phyloP scores from a whole-genome alignment of 92 coral and sea anemone genomes.

The Epizoanthus illoricatus region DNA sequence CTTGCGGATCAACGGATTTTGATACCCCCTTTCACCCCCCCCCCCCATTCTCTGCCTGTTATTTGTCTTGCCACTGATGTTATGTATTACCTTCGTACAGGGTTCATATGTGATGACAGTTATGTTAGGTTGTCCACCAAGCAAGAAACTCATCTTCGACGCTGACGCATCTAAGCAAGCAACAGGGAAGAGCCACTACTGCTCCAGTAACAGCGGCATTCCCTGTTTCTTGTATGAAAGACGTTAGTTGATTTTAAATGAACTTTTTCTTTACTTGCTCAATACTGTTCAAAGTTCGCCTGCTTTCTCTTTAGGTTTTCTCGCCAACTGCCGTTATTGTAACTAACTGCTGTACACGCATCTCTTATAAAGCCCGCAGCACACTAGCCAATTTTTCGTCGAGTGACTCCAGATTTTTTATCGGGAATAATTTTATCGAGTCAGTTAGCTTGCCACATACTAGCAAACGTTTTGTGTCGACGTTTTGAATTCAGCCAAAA shows the following conservation, averaged over 20 bases:
- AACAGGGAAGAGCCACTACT: constrained; percentile 68
- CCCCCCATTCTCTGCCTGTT: not conserved
- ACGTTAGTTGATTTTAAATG: constrained; percentile 44
- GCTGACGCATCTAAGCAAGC: constrained; percentile 63
- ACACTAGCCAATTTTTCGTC: too few relatives aligned
- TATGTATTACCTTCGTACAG: constrained; percentile 31
- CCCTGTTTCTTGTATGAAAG: constrained; percentile 83
- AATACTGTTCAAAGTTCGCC: not conserved
- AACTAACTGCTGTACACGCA: too few relatives aligned
- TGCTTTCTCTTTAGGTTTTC: too few relatives aligned
- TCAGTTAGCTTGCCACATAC: too few relatives aligned
- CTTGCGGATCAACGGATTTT: too few relatives aligned
- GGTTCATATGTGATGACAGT: constrained; percentile 77
- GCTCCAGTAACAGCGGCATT: constrained; percentile 59
- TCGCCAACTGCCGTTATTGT: too few relatives aligned
- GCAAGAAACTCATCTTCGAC: constrained; percentile 74
- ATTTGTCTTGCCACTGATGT: not conserved
- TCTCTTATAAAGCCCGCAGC: too few relatives aligned
- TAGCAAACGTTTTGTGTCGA: too few relatives aligned
- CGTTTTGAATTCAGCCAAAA: too few relatives aligned
- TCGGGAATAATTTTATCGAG: too few relatives aligned
- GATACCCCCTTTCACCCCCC: too few relatives aligned
- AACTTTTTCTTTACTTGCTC: not conserved
- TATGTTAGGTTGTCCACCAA: constrained; percentile 89
- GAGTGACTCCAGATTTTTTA: too few relatives aligned